A percentile compares a stretch with the other conserved stretches of the same genome.
phyloP scores from a whole-genome alignment of 1,140 invertebrate genomes.

The Papilio polytes region DNA sequence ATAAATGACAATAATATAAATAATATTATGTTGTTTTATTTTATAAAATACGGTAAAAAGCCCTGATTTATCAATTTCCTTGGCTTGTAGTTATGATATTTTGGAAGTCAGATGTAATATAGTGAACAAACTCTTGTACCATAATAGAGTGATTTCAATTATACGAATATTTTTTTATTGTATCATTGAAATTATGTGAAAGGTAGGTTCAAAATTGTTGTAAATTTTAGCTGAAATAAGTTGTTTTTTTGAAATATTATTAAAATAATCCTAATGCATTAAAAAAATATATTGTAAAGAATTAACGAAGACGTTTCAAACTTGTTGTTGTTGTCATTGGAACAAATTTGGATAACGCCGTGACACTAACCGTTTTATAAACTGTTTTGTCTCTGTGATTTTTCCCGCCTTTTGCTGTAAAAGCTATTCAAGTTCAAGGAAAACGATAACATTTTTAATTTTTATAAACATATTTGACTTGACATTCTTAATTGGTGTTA shows the following conservation, averaged over 20 bases:
- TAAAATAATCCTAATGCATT: no score
- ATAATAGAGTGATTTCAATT: no score
- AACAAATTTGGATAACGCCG: neutral
- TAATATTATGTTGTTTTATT: neutral
- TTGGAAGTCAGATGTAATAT: no score
- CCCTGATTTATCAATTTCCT: neutral
- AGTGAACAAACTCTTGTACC: no score
- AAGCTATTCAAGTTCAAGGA: neutral
- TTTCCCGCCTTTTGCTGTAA: neutral
- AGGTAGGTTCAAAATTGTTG: no score
- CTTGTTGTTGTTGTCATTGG: no score
- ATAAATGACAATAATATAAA: neutral
- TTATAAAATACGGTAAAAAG: neutral
- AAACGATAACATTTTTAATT: neutral
- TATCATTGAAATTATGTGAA: no score
- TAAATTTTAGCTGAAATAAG: no score
- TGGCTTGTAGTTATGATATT: neutral
- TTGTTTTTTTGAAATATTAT: no score
- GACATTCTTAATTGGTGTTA: slow-evolving; percentile 4
- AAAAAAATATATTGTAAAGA: no score
- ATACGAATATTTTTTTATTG: no score
- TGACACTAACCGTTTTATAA: neutral
- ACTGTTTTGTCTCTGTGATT: neutral
- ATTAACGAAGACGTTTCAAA: no score
- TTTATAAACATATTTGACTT: neutral